phyloP scores from a whole-genome alignment of 2,888 invertebrate species.

The Euzetes globulus region DNA sequence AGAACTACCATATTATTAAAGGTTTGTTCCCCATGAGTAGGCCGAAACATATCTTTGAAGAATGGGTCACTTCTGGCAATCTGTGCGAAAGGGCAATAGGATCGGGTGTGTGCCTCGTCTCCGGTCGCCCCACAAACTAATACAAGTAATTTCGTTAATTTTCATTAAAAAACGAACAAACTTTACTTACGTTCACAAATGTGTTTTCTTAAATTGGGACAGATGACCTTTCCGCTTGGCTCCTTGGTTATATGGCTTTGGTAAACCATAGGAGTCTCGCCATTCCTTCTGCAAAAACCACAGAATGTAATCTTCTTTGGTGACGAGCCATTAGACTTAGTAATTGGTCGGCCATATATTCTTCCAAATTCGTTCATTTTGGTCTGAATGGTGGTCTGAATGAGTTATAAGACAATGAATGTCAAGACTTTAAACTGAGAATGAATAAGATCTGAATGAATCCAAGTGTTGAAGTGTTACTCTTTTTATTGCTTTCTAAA shows the following conservation, averaged over 20 bases:
- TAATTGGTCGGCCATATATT: not conserved
- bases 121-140: conserved; percentile 42
- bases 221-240: conserved; percentile 36
- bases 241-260: not conserved
- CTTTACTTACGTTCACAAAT: conserved; percentile 38
- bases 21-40: not conserved
- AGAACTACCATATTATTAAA: conserved; percentile 2
- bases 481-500: no score
- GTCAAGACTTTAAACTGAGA: no score
- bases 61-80: not conserved
- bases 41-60: not conserved
- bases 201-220: conserved; percentile 41
- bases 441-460: no score
- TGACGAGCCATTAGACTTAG: not conserved
- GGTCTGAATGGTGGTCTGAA: no score
- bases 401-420: no score
- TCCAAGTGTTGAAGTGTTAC: no score
- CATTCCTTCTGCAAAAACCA: conserved; percentile 27
- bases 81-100: conserved; percentile 40
- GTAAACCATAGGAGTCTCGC: not conserved
- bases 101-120: conserved; percentile 42
- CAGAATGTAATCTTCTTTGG: not conserved
- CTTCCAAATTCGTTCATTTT: no score
- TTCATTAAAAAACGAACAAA: not conserved
- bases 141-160: no score